Conservation (phyloP, 2,888 invertebrate genomes). For the Prosopocoilus inquinatus region DNA sequence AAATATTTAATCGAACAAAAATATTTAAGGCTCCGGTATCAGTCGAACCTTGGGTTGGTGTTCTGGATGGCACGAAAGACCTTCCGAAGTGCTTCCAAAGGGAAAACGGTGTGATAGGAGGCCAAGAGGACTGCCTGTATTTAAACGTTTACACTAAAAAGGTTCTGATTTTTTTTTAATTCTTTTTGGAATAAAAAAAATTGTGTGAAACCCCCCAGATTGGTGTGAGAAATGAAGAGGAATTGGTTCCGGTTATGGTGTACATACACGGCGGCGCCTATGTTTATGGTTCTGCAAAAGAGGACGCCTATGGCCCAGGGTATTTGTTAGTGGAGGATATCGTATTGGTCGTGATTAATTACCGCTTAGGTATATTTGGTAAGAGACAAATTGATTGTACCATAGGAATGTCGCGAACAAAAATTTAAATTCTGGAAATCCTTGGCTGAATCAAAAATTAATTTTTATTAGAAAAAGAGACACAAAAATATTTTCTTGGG, state of each 20-base stretch:
- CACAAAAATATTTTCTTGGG: too few relatives aligned
- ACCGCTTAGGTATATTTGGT: slow-evolving; percentile 58
- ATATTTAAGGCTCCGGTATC: slow-evolving; percentile 61
- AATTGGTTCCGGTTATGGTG: slow-evolving; percentile 65
- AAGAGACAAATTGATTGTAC: neutral
- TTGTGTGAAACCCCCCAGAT: slow-evolving; percentile 22
- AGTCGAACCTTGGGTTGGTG: slow-evolving; percentile 60
- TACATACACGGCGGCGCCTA: slow-evolving; percentile 74
- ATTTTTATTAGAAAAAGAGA: too few relatives aligned
- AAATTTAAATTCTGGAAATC: too few relatives aligned
- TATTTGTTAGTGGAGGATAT: slow-evolving; percentile 67
- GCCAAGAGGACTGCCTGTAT: slow-evolving; percentile 79
- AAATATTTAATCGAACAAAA: neutral
- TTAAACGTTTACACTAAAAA: slow-evolving; percentile 66
- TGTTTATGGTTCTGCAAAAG: slow-evolving; percentile 68
- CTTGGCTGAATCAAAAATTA: too few relatives aligned
- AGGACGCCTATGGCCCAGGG: slow-evolving; percentile 67
- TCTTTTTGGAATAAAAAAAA: too few relatives aligned
- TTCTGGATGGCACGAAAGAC: slow-evolving; percentile 57
- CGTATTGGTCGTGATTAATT: slow-evolving; percentile 67
- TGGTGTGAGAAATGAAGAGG: slow-evolving; percentile 20
- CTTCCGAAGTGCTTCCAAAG: slow-evolving; percentile 6
- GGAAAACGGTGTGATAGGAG: slow-evolving; percentile 37
- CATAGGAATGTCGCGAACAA: too few relatives aligned
- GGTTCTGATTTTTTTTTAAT: slow-evolving; percentile 27